Conservation (phyloP, 2,888 invertebrate species). For the Tortrix viridana region DNA sequence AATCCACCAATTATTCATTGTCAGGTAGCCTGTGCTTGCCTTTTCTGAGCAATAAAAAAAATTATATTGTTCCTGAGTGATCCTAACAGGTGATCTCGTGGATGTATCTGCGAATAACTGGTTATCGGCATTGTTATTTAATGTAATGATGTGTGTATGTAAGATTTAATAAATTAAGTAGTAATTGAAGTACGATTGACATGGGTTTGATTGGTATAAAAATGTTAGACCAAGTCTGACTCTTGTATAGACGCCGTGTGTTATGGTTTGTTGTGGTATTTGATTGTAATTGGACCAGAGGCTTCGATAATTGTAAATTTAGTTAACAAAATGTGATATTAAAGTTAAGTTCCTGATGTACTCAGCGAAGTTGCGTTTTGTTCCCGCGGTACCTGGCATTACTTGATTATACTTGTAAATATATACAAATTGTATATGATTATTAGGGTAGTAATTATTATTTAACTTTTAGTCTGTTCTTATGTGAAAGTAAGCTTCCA, state of each 20-base stretch:
- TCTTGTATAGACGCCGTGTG: neutral
- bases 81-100: too few species aligned
- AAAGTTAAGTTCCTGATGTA: conserved; percentile 60
- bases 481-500: conserved; percentile 20
- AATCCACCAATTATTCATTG: too few species aligned
- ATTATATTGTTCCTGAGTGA: too few species aligned
- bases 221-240: neutral
- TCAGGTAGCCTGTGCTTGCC: too few species aligned
- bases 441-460: conserved; percentile 14
- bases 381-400: conserved; percentile 38
- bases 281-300: neutral
- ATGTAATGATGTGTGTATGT: neutral
- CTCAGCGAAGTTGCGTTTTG: conserved; percentile 45
- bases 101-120: too few species aligned
- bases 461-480: neutral
- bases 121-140: neutral
- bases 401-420: conserved; percentile 46
- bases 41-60: too few species aligned
- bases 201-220: conserved; percentile 1
- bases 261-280: neutral
- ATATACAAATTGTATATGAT: conserved; percentile 40
- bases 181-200: conserved; percentile 11
- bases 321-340: conserved; percentile 69
- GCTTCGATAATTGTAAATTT: conserved; percentile 30
- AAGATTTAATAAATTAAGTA: conserved; percentile 2